Conservation (phyloP, 2,888 invertebrate genomes). For the Scaptomyza parva region DNA sequence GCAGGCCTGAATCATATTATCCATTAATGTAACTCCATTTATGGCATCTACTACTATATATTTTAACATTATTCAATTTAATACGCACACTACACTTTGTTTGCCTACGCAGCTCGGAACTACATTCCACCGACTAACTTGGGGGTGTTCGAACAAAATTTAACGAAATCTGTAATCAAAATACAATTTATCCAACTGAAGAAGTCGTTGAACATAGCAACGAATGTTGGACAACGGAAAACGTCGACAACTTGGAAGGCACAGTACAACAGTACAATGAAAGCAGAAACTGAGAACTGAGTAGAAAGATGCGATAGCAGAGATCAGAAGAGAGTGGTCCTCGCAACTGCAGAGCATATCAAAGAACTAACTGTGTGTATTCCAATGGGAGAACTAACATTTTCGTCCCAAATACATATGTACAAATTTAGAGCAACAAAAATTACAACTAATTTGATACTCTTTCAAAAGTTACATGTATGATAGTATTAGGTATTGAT, state of each 20-base stretch:
- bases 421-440: neutral
- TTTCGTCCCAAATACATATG: neutral
- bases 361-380: constrained; percentile 45
- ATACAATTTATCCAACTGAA: constrained; percentile 58
- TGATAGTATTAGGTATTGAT: too few species aligned
- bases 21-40: constrained; percentile 44
- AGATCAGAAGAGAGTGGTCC: constrained; percentile 45
- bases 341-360: constrained; percentile 17
- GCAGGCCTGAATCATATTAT: constrained; percentile 63
- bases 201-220: constrained; percentile 63
- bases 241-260: constrained; percentile 25
- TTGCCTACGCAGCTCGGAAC: constrained; percentile 32
- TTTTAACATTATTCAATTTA: constrained; percentile 31
- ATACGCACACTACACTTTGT: constrained; percentile 29
- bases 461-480: neutral
- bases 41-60: constrained; percentile 14
- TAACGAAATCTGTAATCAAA: constrained; percentile 62
- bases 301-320: constrained; percentile 40
- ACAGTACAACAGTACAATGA: constrained; percentile 15
- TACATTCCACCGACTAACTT: constrained; percentile 47
- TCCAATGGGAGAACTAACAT: constrained; percentile 22
- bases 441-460: constrained; percentile 1
- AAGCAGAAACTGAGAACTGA: constrained; percentile 20
- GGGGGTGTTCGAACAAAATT: constrained; percentile 23
- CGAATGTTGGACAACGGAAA: constrained; percentile 5